A percentile compares a stretch with the other conserved stretches of the same genome.
Evolutionary conservation across 2,888 invertebrate species (phyloP).

Genomic region (Lasioglossum vierecki): DNA sequence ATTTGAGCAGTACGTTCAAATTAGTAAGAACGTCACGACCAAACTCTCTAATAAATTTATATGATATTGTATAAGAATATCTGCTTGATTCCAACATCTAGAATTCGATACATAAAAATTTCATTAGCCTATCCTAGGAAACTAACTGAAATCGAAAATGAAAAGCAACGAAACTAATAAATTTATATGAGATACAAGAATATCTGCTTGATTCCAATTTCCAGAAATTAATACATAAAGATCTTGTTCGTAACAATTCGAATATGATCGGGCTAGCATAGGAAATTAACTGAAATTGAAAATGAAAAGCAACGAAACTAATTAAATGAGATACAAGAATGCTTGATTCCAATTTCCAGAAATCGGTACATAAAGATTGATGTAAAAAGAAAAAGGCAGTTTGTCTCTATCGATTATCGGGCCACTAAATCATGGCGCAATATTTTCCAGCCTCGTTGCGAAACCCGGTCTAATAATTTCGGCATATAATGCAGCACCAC

Average conservation of each 20-base stretch:
- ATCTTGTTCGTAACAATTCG: too few relatives aligned
- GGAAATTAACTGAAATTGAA: not conserved
- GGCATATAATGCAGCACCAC: not conserved
- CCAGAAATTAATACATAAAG: too few relatives aligned
- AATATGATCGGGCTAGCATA: not conserved
- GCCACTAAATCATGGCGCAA: not conserved
- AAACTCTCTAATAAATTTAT: not conserved
- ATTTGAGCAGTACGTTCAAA: not conserved
- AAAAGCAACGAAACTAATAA: not conserved
- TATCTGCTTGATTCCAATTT: too few relatives aligned
- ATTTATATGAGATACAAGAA: not conserved
- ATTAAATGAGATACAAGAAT: not conserved
- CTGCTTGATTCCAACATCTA: too few relatives aligned
- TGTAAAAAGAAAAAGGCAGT: too few relatives aligned
- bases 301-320: not conserved
- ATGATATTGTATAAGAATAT: too few relatives aligned
- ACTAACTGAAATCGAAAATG: not conserved
- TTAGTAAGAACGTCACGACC: not conserved
- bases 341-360: too few relatives aligned
- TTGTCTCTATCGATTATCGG: not conserved
- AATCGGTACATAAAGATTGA: not conserved
- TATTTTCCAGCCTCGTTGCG: not conserved
- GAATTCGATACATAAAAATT: too few relatives aligned
- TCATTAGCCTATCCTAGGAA: not conserved
- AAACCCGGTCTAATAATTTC: not conserved